These are phyloP conservation scores for Heteropelma amictum DNA, from an alignment of 2,888 invertebrate species.

Conservation along the genomic window DNA sequence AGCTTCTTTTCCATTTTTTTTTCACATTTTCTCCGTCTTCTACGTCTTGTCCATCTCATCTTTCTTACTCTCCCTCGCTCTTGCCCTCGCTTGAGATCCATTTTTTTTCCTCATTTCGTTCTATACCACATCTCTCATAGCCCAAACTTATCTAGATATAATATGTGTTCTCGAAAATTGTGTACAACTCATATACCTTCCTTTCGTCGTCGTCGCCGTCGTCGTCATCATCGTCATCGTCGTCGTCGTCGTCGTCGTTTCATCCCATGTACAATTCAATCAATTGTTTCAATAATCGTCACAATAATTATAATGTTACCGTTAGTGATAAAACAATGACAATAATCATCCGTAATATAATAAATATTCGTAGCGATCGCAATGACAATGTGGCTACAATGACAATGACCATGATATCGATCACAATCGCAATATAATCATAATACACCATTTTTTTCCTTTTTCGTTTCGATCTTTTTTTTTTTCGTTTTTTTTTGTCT, in stretches of 20 bases:
- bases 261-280: slow-evolving; percentile 75
- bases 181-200: slow-evolving; percentile 75
- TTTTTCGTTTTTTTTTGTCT: slow-evolving; percentile 20
- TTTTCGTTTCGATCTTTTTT: slow-evolving; percentile 35
- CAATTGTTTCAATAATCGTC: slow-evolving; percentile 70
- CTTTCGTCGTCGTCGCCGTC: too few relatives aligned
- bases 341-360: slow-evolving; percentile 61
- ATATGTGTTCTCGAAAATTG: slow-evolving; percentile 76
- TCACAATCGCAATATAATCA: slow-evolving; percentile 76
- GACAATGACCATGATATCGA: slow-evolving; percentile 74
- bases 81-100: slow-evolving; percentile 16
- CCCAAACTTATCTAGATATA: slow-evolving; percentile 69
- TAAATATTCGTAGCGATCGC: slow-evolving; percentile 64
- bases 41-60: slow-evolving; percentile 57
- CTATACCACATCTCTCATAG: slow-evolving; percentile 62
- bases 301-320: slow-evolving; percentile 69
- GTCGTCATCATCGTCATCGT: too few relatives aligned
- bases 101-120: slow-evolving; percentile 31
- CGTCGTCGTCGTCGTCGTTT: too few relatives aligned
- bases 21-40: slow-evolving; percentile 53
- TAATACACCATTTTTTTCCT: slow-evolving; percentile 71
- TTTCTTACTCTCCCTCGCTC: slow-evolving; percentile 34
- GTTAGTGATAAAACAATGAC: slow-evolving; percentile 62
- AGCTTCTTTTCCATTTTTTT: slow-evolving; percentile 51
- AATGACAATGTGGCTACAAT: slow-evolving; percentile 69